Evolutionary conservation across 2,113 vertebrate genomes (phyloP).

Genomic region (Gallinago undulata): DNA sequence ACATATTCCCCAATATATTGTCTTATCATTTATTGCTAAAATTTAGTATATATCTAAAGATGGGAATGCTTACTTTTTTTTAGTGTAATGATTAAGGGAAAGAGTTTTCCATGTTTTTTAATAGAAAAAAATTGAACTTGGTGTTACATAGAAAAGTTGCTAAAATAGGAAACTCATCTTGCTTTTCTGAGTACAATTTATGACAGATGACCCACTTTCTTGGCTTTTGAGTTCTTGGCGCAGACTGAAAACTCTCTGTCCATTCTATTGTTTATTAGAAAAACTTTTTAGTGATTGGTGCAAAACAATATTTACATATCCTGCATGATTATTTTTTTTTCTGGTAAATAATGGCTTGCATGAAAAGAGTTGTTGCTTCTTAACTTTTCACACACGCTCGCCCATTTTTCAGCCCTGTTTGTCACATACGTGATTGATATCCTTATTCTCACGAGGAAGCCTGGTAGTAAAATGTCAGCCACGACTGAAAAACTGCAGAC

Average conservation of each 20-base stretch:
- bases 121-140: neutral
- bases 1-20: neutral
- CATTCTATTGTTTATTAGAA: neutral
- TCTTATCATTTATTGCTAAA: neutral
- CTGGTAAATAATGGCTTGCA: neutral
- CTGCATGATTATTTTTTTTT: neutral
- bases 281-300: neutral
- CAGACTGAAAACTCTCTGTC: neutral
- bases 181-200: neutral
- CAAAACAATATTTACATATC: neutral
- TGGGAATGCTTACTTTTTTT: neutral
- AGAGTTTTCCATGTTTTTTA: neutral
- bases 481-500: neutral
- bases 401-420: neutral
- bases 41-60: neutral
- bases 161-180: neutral
- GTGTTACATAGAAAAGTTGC: neutral
- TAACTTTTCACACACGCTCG: neutral
- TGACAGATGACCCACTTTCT: neutral
- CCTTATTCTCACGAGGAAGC: neutral
- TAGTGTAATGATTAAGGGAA: neutral
- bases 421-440: neutral
- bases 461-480: neutral
- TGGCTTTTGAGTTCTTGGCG: neutral
- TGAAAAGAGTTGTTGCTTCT: neutral